Percentiles rank a stretch among this genome's conserved stretches.
phyloP scores from a whole-genome alignment of 2,113 vertebrate species.

The Macrotus californicus region DNA sequence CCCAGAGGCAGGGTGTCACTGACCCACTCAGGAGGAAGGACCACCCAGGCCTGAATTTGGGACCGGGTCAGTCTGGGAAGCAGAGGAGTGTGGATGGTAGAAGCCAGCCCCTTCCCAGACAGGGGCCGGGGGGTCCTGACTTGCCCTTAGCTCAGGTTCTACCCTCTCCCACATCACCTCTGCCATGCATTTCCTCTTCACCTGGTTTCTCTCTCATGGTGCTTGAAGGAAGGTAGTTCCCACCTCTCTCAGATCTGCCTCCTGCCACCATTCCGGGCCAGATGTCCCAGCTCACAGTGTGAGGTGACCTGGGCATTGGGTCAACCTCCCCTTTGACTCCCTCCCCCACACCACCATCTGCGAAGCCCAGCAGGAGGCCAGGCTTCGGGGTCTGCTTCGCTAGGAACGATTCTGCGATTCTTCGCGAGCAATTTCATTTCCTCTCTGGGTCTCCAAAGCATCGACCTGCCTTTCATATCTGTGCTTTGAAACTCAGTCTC shows the following conservation, averaged over 20 bases:
- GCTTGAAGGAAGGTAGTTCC: neutral
- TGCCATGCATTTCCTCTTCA: rapidly evolving
- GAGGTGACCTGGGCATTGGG: neutral
- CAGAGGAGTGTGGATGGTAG: neutral
- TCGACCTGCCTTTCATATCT: neutral
- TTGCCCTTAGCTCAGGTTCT: too few relatives aligned
- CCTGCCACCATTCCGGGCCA: neutral
- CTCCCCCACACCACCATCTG: neutral
- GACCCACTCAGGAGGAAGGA: neutral
- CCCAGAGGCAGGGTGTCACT: rapidly evolving
- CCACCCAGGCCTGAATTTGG: neutral
- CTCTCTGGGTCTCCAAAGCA: neutral
- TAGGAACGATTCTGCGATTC: neutral
- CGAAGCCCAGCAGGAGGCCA: neutral
- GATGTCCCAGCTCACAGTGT: neutral
- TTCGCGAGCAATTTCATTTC: neutral
- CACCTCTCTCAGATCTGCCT: neutral
- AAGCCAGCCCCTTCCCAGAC: neutral
- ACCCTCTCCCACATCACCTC: rapidly evolving
- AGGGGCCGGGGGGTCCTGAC: neutral
- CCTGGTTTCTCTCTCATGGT: neutral
- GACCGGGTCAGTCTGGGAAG: neutral
- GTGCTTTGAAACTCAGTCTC: neutral
- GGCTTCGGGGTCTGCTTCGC: neutral
- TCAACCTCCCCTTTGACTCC: neutral